phyloP scores from a whole-genome alignment of 2,797 vertebrate species.

The Coregonus ussuriensis region DNA sequence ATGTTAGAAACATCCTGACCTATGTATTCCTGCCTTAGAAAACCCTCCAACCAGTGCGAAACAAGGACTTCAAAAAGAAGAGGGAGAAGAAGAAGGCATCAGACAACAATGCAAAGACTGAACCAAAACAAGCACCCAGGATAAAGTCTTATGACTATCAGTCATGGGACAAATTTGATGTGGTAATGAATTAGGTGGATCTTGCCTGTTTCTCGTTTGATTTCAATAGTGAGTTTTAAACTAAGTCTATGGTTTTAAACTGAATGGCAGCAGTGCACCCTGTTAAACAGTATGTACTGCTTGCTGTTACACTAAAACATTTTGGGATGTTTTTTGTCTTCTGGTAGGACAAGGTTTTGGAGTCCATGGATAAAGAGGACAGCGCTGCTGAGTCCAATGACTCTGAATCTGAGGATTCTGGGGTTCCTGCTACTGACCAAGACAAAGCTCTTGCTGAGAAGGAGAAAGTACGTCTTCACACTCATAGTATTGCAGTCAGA shows the following conservation, averaged over 20 bases:
- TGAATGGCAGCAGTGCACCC: neutral
- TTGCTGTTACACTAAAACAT: neutral
- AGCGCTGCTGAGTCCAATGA: conserved; percentile 85
- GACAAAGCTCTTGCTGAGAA: conserved; percentile 84
- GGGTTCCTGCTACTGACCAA: conserved; percentile 66
- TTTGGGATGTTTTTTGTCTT: neutral
- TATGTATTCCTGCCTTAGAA: conserved; percentile 47
- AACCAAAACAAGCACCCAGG: conserved; percentile 73
- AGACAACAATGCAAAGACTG: conserved; percentile 69
- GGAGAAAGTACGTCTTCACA: conserved; percentile 74
- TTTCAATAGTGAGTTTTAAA: neutral
- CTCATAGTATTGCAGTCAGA: neutral
- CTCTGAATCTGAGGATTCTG: conserved; percentile 88
- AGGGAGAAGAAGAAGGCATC: conserved; percentile 71
- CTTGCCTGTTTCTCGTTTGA: neutral
- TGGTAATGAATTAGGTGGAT: conserved; percentile 72
- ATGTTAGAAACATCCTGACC: neutral
- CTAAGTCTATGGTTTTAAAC: neutral
- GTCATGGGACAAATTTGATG: conserved; percentile 94
- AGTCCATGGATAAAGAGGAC: conserved; percentile 89
- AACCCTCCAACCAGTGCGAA: conserved; percentile 89
- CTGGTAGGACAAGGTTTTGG: conserved; percentile 87
- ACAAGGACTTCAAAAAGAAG: conserved; percentile 88
- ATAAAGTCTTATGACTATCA: conserved; percentile 90
- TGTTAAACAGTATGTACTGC: neutral